These are phyloP conservation scores for Oligia latruncula DNA, from an alignment of 2,888 invertebrate genomes.

Conservation along the genomic window DNA sequence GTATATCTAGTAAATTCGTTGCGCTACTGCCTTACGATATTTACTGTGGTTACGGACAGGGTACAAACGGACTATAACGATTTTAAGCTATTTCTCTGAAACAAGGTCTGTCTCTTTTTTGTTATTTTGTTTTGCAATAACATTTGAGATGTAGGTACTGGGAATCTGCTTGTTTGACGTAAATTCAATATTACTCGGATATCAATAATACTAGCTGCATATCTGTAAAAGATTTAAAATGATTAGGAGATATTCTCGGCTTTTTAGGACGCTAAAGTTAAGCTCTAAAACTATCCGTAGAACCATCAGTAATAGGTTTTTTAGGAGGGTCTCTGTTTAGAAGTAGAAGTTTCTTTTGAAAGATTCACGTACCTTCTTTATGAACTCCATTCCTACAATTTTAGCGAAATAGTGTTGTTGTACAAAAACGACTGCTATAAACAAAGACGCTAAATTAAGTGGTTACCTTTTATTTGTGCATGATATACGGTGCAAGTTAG, in stretches of 20 bases:
- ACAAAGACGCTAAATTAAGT: conserved; percentile 52
- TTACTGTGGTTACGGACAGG: conserved; percentile 17
- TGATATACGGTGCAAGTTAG: conserved; percentile 72
- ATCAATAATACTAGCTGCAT: background rate
- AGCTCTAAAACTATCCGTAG: too few species aligned
- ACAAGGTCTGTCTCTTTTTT: conserved; percentile 12
- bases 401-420: background rate
- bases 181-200: background rate
- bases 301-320: background rate
- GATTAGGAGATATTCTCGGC: background rate
- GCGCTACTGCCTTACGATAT: conserved; percentile 17
- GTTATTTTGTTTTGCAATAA: conserved; percentile 16
- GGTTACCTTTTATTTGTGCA: conserved; percentile 66
- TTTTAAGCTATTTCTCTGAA: conserved; percentile 29
- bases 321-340: background rate
- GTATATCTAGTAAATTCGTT: background rate
- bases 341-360: background rate
- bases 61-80: conserved; percentile 35
- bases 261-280: background rate
- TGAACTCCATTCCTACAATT: background rate
- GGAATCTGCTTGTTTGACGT: conserved; percentile 3
- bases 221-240: background rate
- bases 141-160: conserved; percentile 4
- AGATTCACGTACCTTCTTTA: background rate
- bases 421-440: conserved; percentile 23